Base-by-base conservation (phyloP, 2,888 invertebrate species). In the Drosophila maculinotata region DNA sequence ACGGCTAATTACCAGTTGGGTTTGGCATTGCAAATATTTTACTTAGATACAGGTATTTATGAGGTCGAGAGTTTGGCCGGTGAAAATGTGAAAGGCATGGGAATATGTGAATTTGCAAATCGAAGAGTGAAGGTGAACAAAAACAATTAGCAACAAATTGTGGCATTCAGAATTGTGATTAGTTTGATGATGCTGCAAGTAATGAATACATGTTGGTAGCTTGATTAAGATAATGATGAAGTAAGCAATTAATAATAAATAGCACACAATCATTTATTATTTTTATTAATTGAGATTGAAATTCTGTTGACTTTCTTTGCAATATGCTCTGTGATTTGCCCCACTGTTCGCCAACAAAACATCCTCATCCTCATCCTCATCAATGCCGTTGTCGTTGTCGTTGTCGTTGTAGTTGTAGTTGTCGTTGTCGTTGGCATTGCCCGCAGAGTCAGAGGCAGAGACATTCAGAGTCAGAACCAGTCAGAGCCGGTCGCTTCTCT, bases 341-440 rank as follows among this genome's bases (percentile, higher is more conserved):
- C 70, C 80, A 81, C 87, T 86, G 80, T 79, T 12, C 53, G n/a
- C 54, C 57, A 49, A 64, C 41, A 75, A 54, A 83, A 83, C 87
- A 83, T 86, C 65, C 87, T 80, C 80, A 80, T 80, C 80, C 80
- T 80, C 87, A 83, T 86, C 65, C 87, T 80, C 80, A 80, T 80
- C 80, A 80, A 80, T 86, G 86, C 86, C 80, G 85, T 44, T 59
- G 81, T 54, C 78, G 76, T 39, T 58, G 54, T 38, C 17, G 47
- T 45, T 53, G 65, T 59, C 51, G 39, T 38, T 53, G 52, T 56
- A 57, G 41, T 35, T 57, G 54, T 38, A 17, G 47, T 45, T 53
- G 65, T 59, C 51, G 39, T 38, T 53, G 52, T 56, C 63, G 41
- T 35, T 57, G 75, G 35, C 69, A 69, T 51, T 65, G 54, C 52